phyloP scores from a whole-genome alignment of 2,797 vertebrate genomes.

The Helarctos malayanus region DNA sequence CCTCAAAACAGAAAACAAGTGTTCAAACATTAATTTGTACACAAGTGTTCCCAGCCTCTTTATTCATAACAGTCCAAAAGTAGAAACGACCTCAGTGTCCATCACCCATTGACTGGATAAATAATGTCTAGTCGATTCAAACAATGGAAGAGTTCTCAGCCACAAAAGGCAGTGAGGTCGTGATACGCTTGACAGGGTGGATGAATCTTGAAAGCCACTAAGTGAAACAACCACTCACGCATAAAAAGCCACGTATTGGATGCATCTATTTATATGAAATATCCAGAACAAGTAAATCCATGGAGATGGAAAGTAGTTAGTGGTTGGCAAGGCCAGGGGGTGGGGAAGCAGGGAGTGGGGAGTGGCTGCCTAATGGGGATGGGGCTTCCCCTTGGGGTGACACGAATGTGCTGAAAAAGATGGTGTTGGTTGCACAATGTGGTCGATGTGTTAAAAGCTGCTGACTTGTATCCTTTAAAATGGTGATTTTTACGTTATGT shows the following conservation, averaged over 20 bases:
- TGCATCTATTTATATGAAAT: neutral
- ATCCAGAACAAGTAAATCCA: neutral
- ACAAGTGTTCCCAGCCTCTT: neutral
- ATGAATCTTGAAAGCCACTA: neutral
- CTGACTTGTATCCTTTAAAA: neutral
- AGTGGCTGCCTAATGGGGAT: neutral
- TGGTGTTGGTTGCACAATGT: neutral
- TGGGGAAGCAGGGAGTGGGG: too few relatives aligned
- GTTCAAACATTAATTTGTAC: neutral
- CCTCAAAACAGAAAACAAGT: neutral
- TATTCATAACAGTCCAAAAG: neutral
- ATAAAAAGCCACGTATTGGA: neutral
- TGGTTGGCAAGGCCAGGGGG: neutral
- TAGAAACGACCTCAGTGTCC: neutral
- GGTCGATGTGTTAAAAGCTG: neutral
- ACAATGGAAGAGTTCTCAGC: neutral
- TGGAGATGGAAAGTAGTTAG: neutral
- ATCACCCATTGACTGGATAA: neutral
- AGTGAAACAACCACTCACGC: neutral
- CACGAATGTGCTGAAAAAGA: neutral
- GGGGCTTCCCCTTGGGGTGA: neutral
- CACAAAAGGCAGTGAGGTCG: neutral
- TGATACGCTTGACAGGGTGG: neutral
- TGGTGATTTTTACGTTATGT: neutral
- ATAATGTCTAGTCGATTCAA: neutral